Evolutionary conservation across 1,140 invertebrate species (phyloP).

Genomic region (Hormaphis cornu): DNA sequence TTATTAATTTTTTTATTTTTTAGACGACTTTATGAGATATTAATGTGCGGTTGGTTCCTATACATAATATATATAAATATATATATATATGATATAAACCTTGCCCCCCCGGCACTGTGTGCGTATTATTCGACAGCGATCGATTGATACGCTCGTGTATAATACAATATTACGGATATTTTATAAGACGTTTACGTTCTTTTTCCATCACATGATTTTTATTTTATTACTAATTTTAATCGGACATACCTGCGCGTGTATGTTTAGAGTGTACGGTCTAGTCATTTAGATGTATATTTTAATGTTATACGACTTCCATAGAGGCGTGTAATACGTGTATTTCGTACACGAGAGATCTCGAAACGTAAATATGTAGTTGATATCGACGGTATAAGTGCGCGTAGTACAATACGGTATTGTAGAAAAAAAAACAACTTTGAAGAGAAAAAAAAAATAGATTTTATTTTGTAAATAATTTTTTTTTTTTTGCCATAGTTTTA

Average conservation of each 20-base stretch:
- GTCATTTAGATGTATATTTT: constrained; percentile 21
- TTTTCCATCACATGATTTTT: neutral
- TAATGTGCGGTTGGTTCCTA: constrained; percentile 25
- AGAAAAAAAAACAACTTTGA: too few species aligned
- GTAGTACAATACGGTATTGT: too few species aligned
- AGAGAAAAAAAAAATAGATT: too few species aligned
- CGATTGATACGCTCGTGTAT: neutral
- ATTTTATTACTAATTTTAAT: neutral
- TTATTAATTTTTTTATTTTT: neutral
- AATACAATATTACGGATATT: too few species aligned
- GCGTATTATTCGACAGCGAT: neutral
- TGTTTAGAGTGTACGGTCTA: constrained; percentile 27
- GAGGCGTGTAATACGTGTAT: too few species aligned
- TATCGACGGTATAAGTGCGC: too few species aligned
- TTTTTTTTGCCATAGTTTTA: too few species aligned
- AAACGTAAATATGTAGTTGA: constrained; percentile 3
- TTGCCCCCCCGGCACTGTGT: neutral
- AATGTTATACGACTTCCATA: too few species aligned
- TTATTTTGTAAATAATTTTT: too few species aligned
- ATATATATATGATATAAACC: too few species aligned
- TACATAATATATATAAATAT: too few species aligned
- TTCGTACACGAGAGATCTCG: too few species aligned
- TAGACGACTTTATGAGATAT: neutral
- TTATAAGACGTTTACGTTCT: neutral
- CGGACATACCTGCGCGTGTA: constrained; percentile 10